phyloP scores from a whole-genome alignment of 1,140 invertebrate species.

The Rhagoletis pomonella region DNA sequence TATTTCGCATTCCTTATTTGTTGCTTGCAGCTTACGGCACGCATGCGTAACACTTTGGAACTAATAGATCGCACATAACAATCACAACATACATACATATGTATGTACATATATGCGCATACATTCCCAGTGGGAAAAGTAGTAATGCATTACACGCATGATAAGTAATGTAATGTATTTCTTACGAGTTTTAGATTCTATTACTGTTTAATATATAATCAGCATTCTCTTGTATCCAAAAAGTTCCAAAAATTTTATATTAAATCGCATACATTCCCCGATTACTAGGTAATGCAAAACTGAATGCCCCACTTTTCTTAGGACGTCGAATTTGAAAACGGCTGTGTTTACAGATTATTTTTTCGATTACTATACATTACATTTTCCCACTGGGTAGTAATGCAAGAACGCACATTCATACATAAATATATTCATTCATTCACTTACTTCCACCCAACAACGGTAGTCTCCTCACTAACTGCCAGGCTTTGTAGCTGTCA shows the following conservation, averaged over 20 bases:
- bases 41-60: constrained; percentile 43
- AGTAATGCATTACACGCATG: too few relatives aligned
- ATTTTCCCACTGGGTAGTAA: background rate
- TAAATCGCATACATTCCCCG: too few relatives aligned
- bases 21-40: background rate
- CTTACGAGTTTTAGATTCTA: too few relatives aligned
- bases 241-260: too few relatives aligned
- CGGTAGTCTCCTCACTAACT: background rate
- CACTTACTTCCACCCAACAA: background rate
- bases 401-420: background rate
- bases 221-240: too few relatives aligned
- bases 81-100: background rate
- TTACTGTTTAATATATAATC: too few relatives aligned
- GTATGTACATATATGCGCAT: background rate
- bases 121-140: too few relatives aligned
- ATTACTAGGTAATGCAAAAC: too few relatives aligned
- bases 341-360: background rate
- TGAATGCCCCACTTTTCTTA: too few relatives aligned
- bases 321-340: too few relatives aligned
- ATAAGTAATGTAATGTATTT: too few relatives aligned
- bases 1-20: background rate
- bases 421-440: background rate
- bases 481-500: background rate
- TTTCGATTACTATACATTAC: too few relatives aligned
- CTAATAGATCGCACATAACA: background rate